A percentile compares a stretch with the other conserved stretches of the same genome.
Evolutionary conservation across 2,113 vertebrate genomes (phyloP).

Genomic region (Pollachius pollachius): DNA sequence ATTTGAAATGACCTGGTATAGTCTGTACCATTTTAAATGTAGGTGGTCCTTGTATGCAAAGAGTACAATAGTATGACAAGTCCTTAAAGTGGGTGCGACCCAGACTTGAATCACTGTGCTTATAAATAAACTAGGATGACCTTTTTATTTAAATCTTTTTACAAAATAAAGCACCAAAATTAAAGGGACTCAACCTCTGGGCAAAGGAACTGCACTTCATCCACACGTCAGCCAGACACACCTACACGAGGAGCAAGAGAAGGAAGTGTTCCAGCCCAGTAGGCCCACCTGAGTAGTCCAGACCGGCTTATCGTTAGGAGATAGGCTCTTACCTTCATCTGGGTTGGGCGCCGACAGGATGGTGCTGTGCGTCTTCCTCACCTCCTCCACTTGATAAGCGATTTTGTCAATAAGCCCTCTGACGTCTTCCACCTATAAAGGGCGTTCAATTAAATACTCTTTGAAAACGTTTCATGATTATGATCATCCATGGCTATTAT

Average conservation of each 20-base stretch:
- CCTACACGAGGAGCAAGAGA: conserved; percentile 18
- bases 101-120: too few species aligned
- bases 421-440: conserved; percentile 87
- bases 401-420: conserved; percentile 81
- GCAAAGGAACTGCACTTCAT: neutral
- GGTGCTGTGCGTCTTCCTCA: conserved; percentile 91
- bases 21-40: too few species aligned
- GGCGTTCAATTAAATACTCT: neutral
- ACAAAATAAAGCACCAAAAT: neutral
- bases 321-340: conserved; percentile 82
- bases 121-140: too few species aligned
- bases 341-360: conserved; percentile 93
- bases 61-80: too few species aligned
- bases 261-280: conserved; percentile 30
- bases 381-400: conserved; percentile 83
- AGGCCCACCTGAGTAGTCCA: neutral
- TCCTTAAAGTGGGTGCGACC: too few species aligned
- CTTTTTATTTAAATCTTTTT: too few species aligned
- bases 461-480: neutral
- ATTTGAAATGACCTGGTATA: too few species aligned
- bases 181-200: conserved; percentile 11
- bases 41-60: too few species aligned
- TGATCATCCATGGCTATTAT: neutral
- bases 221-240: too few species aligned
- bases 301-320: too few species aligned